Evolutionary conservation across 1,140 invertebrate species (phyloP).

Genomic region (Harpegnathos saltator): DNA sequence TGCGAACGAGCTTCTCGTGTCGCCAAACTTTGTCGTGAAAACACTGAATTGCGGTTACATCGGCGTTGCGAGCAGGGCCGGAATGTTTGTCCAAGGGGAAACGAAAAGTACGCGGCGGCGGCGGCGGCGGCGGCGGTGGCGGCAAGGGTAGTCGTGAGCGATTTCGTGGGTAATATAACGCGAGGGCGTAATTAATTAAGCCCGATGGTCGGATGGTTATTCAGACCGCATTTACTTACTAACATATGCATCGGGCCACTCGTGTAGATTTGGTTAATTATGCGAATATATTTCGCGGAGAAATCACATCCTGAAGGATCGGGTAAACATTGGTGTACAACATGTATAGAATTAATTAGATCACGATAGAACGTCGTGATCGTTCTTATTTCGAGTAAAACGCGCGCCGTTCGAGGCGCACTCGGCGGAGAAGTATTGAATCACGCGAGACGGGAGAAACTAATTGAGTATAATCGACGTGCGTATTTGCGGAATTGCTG

Average conservation of each 20-base stretch:
- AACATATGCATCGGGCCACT: background rate
- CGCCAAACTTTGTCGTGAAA: constrained; percentile 64
- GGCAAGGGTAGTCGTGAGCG: background rate
- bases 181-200: constrained; percentile 39
- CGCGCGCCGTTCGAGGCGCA: no score
- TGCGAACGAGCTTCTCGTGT: constrained; percentile 39
- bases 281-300: constrained; percentile 29
- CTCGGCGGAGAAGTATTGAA: background rate
- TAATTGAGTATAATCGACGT: no score
- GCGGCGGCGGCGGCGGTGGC: no score
- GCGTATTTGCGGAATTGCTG: no score
- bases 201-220: constrained; percentile 36
- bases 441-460: no score
- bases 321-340: constrained; percentile 22
- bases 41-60: constrained; percentile 51
- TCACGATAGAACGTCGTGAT: background rate
- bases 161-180: constrained; percentile 31
- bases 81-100: background rate
- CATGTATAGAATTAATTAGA: constrained; percentile 36
- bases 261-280: constrained; percentile 33
- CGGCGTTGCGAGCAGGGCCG: background rate
- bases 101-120: background rate
- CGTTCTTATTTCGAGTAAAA: background rate
- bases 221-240: constrained; percentile 22
- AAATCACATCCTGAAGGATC: background rate